phyloP scores from a whole-genome alignment of 2,797 vertebrate species.

The Brotogeris chrysoptera region DNA sequence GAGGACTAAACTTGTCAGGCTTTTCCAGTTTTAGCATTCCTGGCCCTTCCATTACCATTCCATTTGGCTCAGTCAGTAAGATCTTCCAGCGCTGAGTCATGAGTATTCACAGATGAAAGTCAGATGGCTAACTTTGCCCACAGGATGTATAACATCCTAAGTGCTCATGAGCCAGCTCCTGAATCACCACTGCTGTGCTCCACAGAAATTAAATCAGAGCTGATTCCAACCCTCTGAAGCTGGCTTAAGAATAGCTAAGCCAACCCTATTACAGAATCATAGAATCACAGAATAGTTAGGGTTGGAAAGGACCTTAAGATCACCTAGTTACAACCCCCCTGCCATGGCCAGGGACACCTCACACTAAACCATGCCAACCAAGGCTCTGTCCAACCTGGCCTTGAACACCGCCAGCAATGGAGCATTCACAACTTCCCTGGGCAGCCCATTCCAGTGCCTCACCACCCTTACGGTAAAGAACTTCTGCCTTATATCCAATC shows the following conservation, averaged over 20 bases:
- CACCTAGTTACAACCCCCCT: too few species aligned
- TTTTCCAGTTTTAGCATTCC: slow-evolving; percentile 18
- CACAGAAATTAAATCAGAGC: background rate
- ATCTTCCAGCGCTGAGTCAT: background rate
- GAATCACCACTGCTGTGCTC: background rate
- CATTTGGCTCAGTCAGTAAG: background rate
- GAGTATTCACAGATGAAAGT: background rate
- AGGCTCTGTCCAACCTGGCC: too few species aligned
- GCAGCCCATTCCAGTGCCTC: too few species aligned
- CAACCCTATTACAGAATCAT: background rate
- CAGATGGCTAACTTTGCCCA: background rate
- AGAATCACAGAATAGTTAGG: too few species aligned
- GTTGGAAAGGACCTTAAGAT: too few species aligned
- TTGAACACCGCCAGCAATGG: too few species aligned
- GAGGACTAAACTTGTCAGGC: background rate
- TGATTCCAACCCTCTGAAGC: background rate
- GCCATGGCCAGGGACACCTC: too few species aligned
- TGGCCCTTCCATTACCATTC: background rate
- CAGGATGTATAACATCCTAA: background rate
- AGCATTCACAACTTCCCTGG: too few species aligned
- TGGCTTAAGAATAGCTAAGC: background rate
- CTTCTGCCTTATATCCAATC: too few species aligned
- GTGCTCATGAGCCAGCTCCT: background rate
- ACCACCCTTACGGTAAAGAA: too few species aligned
- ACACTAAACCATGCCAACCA: too few species aligned